Conservation (phyloP, 2,888 invertebrate genomes). For the Nomada goodeniana region DNA sequence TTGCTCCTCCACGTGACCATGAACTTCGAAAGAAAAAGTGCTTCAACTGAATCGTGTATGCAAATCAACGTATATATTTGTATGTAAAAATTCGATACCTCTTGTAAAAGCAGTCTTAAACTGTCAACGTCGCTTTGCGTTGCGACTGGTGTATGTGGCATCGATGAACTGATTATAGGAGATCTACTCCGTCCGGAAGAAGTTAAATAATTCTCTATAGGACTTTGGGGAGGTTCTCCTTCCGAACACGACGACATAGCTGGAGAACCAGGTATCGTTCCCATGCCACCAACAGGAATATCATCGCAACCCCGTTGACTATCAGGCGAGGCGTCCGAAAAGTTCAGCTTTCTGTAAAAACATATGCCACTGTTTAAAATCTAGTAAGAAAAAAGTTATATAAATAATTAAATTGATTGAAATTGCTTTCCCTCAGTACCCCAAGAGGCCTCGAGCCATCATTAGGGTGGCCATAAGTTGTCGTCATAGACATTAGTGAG, state of each 20-base stretch:
- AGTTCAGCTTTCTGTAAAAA: constrained; percentile 77
- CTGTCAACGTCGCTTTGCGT: constrained; percentile 89
- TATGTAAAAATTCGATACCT: constrained; percentile 86
- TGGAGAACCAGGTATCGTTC: constrained; percentile 80
- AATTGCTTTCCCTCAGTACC: constrained; percentile 76
- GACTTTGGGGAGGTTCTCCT: constrained; percentile 81
- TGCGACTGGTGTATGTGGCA: constrained; percentile 84
- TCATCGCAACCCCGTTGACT: constrained; percentile 77
- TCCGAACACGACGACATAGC: constrained; percentile 83
- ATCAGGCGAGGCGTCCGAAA: constrained; percentile 80
- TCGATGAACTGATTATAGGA: constrained; percentile 81
- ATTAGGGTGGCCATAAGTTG: constrained; percentile 75
- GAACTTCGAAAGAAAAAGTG: constrained; percentile 8
- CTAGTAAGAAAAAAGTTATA: neutral
- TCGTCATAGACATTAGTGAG: constrained; percentile 80
- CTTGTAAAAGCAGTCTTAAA: constrained; percentile 90
- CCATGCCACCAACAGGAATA: constrained; percentile 71
- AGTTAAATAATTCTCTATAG: constrained; percentile 80
- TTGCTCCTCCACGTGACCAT: constrained; percentile 2
- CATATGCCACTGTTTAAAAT: neutral
- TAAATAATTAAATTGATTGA: neutral
- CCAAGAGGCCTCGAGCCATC: constrained; percentile 76
- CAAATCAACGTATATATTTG: constrained; percentile 23
- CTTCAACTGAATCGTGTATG: constrained; percentile 9
- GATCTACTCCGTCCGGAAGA: constrained; percentile 80